Conservation (phyloP, 2,113 vertebrate species). For the Malurus alboscapulatus region DNA sequence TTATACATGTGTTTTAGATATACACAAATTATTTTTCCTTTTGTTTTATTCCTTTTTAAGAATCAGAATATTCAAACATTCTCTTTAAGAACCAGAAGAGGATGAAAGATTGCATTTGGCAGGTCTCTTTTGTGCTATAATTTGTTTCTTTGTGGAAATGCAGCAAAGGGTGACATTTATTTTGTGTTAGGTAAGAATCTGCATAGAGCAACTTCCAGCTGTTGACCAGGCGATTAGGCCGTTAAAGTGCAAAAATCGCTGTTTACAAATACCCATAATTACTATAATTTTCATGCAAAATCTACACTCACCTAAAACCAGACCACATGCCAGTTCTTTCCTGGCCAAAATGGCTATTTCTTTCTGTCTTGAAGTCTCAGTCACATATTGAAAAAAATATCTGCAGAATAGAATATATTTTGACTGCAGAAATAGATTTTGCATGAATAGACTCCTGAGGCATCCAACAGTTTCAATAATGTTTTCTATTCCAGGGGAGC, state of each 20-base stretch:
- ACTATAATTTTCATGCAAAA: conserved; percentile 66
- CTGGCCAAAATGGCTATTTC: conserved; percentile 64
- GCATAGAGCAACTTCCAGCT: conserved; percentile 58
- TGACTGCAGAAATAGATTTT: conserved; percentile 77
- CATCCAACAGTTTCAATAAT: conserved; percentile 80
- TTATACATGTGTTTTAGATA: background rate
- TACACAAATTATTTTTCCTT: conserved; percentile 30
- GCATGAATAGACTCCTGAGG: conserved; percentile 75
- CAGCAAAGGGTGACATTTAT: conserved; percentile 71
- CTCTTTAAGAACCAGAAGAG: conserved; percentile 56
- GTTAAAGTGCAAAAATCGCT: conserved; percentile 55
- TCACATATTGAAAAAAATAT: conserved; percentile 64
- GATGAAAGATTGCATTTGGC: conserved; percentile 31
- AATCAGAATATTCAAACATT: conserved; percentile 10
- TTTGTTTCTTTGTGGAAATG: conserved; percentile 56
- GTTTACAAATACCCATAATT: conserved; percentile 70
- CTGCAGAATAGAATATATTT: conserved; percentile 74
- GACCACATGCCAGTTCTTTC: conserved; percentile 50
- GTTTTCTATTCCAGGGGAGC: conserved; percentile 75
- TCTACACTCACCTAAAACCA: conserved; percentile 46
- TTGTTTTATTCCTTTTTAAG: conserved; percentile 14
- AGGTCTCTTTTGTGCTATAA: conserved; percentile 38
- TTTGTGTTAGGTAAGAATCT: conserved; percentile 59
- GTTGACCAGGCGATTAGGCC: conserved; percentile 58
- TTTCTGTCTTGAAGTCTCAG: conserved; percentile 62